Evolutionary conservation across 2,797 vertebrate genomes (phyloP).

Genomic region (Staurois parvus): DNA sequence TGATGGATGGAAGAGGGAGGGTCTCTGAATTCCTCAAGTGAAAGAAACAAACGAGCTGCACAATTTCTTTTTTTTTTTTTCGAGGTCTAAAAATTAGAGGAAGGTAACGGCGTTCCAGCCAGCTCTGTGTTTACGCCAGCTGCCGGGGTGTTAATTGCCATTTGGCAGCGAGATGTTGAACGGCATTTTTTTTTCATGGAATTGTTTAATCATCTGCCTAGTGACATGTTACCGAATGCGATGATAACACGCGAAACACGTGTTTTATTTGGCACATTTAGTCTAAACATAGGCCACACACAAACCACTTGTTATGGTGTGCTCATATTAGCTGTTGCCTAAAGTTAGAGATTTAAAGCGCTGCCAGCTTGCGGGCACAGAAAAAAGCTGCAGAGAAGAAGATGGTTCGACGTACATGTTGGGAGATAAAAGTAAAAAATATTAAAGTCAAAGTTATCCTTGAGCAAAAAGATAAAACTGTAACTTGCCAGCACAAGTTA

Average conservation of each 20-base stretch:
- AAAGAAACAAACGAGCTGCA: slow-evolving; percentile 13
- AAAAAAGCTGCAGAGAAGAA: not conserved
- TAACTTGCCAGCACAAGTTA: no score
- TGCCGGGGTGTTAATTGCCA: slow-evolving; percentile 51
- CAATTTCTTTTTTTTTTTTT: slow-evolving; percentile 16
- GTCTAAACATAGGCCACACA: slow-evolving; percentile 3
- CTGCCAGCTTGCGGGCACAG: not conserved
- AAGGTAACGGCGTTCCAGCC: slow-evolving; percentile 15
- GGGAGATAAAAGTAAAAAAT: no score
- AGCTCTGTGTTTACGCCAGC: slow-evolving; percentile 32
- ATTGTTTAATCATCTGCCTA: slow-evolving; percentile 52
- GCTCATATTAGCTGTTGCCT: not conserved
- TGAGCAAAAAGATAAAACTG: no score
- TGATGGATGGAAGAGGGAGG: slow-evolving; percentile 36
- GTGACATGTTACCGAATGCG: slow-evolving; percentile 37
- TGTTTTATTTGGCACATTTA: slow-evolving; percentile 12
- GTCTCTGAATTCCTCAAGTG: slow-evolving; percentile 31
- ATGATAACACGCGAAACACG: slow-evolving; percentile 24
- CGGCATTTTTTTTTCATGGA: slow-evolving; percentile 43
- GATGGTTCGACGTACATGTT: not conserved
- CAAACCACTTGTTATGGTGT: not conserved
- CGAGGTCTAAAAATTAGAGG: slow-evolving; percentile 5
- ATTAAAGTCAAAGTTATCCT: no score
- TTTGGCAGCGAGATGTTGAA: slow-evolving; percentile 31
- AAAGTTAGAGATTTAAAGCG: not conserved